Percentiles rank a stretch among this genome's conserved stretches.
phyloP scores from a whole-genome alignment of 1,140 invertebrate genomes.

The Micrasema longulum region DNA sequence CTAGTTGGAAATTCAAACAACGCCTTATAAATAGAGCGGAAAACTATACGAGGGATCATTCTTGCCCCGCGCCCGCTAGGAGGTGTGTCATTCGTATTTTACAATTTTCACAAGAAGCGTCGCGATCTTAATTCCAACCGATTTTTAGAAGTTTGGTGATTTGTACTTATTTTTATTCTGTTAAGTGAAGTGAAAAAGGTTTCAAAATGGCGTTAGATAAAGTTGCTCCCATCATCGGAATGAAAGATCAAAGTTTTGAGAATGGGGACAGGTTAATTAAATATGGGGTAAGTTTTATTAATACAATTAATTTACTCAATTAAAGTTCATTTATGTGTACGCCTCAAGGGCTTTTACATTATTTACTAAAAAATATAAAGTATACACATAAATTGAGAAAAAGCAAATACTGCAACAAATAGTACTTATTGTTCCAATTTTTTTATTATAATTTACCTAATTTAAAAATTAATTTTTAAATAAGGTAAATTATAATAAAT shows the following conservation, averaged over 20 bases:
- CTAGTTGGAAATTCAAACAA: conserved; percentile 25
- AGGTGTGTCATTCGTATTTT: background rate
- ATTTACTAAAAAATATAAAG: too few relatives aligned
- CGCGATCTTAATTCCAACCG: too few relatives aligned
- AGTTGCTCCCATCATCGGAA: conserved; percentile 5
- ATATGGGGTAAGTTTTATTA: conserved; percentile 15
- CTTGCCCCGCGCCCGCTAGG: background rate
- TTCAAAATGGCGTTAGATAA: conserved; percentile 15
- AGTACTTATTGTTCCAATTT: too few relatives aligned
- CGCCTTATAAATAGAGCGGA: conserved; percentile 6
- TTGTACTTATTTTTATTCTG: conserved; percentile 1
- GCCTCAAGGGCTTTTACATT: too few relatives aligned
- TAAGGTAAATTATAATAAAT: too few relatives aligned
- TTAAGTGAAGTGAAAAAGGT: conserved; percentile 17
- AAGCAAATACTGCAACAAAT: too few relatives aligned
- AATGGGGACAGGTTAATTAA: conserved; percentile 1
- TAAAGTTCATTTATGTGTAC: too few relatives aligned
- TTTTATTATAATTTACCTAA: too few relatives aligned
- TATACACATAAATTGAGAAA: too few relatives aligned
- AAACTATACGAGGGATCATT: conserved; percentile 7
- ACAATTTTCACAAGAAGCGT: too few relatives aligned
- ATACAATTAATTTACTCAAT: too few relatives aligned
- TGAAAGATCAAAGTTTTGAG: conserved; percentile 6
- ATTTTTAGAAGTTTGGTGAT: background rate
- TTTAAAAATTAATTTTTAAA: too few relatives aligned